Percentiles rank a stretch among this genome's conserved stretches.
Evolutionary conservation across 2,888 invertebrate genomes (phyloP).

Genomic region (Mimas tiliae): DNA sequence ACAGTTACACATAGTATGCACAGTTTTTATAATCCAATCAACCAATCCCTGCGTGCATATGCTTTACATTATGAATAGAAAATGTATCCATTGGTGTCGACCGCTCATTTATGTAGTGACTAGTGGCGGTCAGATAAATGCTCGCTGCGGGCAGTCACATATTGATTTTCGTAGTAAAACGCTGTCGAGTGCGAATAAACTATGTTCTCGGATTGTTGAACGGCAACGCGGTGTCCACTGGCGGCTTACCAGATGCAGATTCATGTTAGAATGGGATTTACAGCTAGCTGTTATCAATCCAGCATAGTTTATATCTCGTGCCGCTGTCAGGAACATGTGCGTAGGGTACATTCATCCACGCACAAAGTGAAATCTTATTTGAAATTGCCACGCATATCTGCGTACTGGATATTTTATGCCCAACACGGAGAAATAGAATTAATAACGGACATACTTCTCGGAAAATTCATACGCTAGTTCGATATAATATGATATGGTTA

Average conservation of each 20-base stretch:
- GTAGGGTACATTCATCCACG: constrained; percentile 31
- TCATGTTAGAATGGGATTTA: constrained; percentile 44
- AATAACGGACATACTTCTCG: constrained; percentile 8
- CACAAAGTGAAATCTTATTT: not conserved
- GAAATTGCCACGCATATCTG: constrained; percentile 15
- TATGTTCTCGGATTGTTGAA: constrained; percentile 1
- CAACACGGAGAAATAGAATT: constrained; percentile 17
- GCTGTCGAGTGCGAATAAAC: constrained; percentile 1
- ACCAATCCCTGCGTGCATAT: not conserved
- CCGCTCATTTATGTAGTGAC: not conserved
- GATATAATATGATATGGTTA: not conserved
- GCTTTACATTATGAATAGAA: constrained; percentile 8
- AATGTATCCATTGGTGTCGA: constrained; percentile 4
- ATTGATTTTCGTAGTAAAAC: constrained; percentile 19
- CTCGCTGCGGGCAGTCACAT: constrained; percentile 18
- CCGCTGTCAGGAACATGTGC: constrained; percentile 36
- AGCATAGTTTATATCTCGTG: constrained; percentile 36
- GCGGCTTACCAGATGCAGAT: constrained; percentile 24
- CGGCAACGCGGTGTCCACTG: constrained; percentile 11
- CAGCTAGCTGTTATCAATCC: constrained; percentile 43
- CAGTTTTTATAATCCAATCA: too few species aligned
- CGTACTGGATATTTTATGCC: constrained; percentile 6
- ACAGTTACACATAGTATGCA: too few species aligned
- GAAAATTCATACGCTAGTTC: not conserved
- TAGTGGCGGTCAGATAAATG: not conserved